phyloP scores from a whole-genome alignment of 2,113 vertebrate species.

The Lasiurus cinereus region DNA sequence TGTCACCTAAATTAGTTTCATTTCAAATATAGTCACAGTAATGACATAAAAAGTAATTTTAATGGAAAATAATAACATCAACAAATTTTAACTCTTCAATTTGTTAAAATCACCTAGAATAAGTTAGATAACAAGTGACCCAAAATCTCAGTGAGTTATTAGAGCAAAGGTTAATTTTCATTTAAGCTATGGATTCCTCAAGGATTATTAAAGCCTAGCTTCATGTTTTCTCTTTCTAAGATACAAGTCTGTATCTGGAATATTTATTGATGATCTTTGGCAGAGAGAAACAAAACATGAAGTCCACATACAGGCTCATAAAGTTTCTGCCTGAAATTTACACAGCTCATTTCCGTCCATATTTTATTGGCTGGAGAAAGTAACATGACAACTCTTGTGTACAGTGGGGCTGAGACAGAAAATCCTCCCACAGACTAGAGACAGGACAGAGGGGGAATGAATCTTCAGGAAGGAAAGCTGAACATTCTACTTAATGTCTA shows the following conservation, averaged over 20 bases:
- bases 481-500: background rate
- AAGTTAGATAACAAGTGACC: background rate
- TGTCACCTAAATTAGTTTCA: background rate
- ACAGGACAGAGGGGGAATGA: background rate
- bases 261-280: background rate
- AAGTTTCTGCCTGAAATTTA: background rate
- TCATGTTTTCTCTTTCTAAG: background rate
- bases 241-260: background rate
- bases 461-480: background rate
- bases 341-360: background rate
- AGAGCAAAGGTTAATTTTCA: background rate
- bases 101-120: background rate
- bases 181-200: background rate
- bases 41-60: background rate
- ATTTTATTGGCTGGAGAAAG: background rate
- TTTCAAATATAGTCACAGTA: background rate
- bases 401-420: background rate
- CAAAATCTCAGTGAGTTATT: conserved; percentile 18
- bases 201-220: background rate
- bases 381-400: background rate
- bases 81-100: background rate
- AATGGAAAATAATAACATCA: conserved; percentile 5
- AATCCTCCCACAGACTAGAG: background rate
- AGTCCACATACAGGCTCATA: background rate
- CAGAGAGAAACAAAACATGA: conserved; percentile 5